phyloP scores from a whole-genome alignment of 1,140 invertebrate genomes.

The Musca domestica region DNA sequence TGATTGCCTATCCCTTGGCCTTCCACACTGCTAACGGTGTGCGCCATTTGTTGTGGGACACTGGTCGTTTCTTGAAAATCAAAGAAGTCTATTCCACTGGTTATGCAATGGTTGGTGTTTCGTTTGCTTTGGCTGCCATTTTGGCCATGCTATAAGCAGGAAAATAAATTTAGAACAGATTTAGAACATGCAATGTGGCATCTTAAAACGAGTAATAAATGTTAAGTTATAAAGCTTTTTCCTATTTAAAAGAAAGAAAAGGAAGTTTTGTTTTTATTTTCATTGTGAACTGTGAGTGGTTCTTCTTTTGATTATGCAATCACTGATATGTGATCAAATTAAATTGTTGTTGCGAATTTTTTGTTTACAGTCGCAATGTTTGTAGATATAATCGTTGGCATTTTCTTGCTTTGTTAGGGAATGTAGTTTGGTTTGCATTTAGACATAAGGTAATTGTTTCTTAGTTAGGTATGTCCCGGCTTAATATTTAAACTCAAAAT shows the following conservation, averaged over 20 bases:
- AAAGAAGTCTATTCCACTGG: conserved; percentile 71
- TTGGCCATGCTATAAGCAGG: conserved; percentile 43
- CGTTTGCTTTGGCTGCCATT: conserved; percentile 43
- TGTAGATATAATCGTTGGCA: too few species aligned
- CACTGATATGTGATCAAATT: not conserved
- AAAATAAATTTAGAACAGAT: not conserved
- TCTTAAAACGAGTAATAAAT: conserved; percentile 9
- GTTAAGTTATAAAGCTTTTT: conserved; percentile 14
- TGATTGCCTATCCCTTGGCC: conserved; percentile 64
- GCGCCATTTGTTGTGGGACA: conserved; percentile 72
- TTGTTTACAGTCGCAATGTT: too few species aligned
- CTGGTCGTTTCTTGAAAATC: conserved; percentile 66
- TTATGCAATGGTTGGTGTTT: conserved; percentile 61
- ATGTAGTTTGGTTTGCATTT: too few species aligned
- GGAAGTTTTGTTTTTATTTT: not conserved
- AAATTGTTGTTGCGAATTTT: too few species aligned
- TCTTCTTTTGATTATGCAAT: conserved; percentile 7
- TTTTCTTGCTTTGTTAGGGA: too few species aligned
- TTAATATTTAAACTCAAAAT: too few species aligned
- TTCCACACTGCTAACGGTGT: conserved; percentile 71
- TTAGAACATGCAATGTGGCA: not conserved
- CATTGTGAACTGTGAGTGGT: not conserved
- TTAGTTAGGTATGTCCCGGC: too few species aligned
- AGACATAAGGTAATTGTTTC: too few species aligned
- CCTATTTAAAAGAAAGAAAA: not conserved